phyloP scores from a whole-genome alignment of 2,888 invertebrate species.

The Netelia melanura region DNA sequence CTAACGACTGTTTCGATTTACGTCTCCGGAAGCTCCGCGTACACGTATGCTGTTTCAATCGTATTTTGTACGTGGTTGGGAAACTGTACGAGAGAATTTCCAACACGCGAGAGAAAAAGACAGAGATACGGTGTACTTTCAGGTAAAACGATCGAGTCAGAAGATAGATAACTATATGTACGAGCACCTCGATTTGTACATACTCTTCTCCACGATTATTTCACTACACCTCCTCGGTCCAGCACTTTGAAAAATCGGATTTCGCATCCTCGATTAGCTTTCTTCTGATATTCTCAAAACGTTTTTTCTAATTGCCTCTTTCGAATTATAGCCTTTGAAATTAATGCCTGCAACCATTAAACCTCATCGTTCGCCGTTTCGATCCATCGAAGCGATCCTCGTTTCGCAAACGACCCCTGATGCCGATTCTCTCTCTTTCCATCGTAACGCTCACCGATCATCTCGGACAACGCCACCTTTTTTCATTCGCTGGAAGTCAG shows the following conservation, averaged over 20 bases:
- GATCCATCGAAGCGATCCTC: constrained; percentile 17
- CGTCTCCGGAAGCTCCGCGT: not conserved
- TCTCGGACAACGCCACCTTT: constrained; percentile 37
- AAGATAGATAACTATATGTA: constrained; percentile 25
- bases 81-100: constrained; percentile 12
- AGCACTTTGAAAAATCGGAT: not conserved
- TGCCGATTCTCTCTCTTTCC: not conserved
- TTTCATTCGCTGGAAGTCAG: constrained; percentile 17
- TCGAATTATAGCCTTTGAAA: not conserved
- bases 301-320: not conserved
- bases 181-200: constrained; percentile 8
- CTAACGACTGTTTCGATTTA: constrained; percentile 8
- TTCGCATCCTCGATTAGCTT: not conserved
- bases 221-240: not conserved
- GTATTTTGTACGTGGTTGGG: not conserved
- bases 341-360: not conserved
- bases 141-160: not conserved
- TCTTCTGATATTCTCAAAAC: not conserved
- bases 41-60: not conserved
- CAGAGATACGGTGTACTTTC: not conserved
- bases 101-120: constrained; percentile 1
- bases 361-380: not conserved
- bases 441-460: constrained; percentile 29
- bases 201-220: constrained; percentile 29
- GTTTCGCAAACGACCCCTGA: constrained; percentile 16